phyloP scores from a whole-genome alignment of 2,797 vertebrate species.

The Lophotriccus pileatus region DNA sequence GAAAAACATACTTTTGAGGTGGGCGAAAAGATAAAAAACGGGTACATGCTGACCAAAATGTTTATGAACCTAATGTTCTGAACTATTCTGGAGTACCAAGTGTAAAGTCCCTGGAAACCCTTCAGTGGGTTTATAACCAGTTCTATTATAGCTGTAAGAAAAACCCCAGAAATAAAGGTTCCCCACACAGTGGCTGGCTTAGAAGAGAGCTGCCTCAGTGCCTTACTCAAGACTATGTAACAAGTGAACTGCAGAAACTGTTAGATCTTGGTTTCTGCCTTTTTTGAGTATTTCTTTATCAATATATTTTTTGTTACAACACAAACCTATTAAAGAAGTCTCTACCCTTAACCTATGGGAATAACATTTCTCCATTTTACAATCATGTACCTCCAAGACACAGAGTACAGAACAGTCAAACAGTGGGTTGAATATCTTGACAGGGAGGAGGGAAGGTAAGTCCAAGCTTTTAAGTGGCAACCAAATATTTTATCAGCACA shows the following conservation, averaged over 20 bases:
- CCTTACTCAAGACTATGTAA: neutral
- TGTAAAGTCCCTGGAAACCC: neutral
- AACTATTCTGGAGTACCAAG: neutral
- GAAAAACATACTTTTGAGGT: neutral
- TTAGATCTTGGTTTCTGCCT: neutral
- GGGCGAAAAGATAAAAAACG: neutral
- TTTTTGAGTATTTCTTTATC: neutral
- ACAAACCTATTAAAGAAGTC: neutral
- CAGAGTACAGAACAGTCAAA: neutral
- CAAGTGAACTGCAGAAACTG: neutral
- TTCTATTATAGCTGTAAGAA: neutral
- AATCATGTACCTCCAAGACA: neutral
- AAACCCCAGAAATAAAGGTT: neutral
- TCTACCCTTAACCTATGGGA: neutral
- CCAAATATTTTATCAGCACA: neutral
- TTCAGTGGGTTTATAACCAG: neutral
- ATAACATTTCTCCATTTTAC: neutral
- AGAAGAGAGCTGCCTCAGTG: neutral
- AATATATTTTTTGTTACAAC: neutral
- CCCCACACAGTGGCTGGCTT: neutral
- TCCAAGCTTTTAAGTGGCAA: neutral
- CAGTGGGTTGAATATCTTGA: neutral
- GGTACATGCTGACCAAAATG: neutral
- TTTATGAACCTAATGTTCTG: neutral
- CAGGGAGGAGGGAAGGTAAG: neutral